Conservation (phyloP, 2,113 vertebrate species). For the Sisor rabdophorus region DNA sequence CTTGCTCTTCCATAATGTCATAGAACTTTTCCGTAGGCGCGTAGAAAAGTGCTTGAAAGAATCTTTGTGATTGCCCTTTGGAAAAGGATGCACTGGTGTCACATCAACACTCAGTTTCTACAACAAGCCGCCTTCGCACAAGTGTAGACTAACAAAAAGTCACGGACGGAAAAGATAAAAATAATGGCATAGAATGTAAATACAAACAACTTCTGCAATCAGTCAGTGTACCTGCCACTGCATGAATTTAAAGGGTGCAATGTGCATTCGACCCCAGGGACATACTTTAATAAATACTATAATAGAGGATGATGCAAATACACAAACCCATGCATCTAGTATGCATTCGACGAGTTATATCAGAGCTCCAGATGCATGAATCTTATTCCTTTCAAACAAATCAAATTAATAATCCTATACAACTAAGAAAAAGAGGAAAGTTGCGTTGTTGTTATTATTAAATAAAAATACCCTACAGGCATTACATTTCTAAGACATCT, state of each 20-base stretch:
- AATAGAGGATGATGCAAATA: constrained; percentile 45
- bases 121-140: background rate
- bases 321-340: constrained; percentile 28
- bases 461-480: background rate
- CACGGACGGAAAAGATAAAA: background rate
- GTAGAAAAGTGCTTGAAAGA: constrained; percentile 26
- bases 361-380: constrained; percentile 35
- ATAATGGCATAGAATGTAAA: constrained; percentile 9
- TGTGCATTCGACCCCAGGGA: constrained; percentile 47
- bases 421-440: background rate
- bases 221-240: constrained; percentile 52
- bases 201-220: constrained; percentile 8
- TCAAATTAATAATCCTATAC: constrained; percentile 17
- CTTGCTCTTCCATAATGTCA: constrained; percentile 16
- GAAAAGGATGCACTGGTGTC: background rate
- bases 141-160: background rate
- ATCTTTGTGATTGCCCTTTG: constrained; percentile 31
- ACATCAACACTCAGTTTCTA: constrained; percentile 3
- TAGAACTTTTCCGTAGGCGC: constrained; percentile 32
- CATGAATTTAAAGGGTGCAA: constrained; percentile 32
- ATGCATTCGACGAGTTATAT: constrained; percentile 20
- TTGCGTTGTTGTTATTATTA: background rate
- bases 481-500: constrained; percentile 7
- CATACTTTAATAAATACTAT: constrained; percentile 54
- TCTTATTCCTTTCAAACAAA: constrained; percentile 4